A percentile compares a stretch with the other conserved stretches of the same genome.
Conservation (phyloP, 2,113 vertebrate genomes). For the Onychostoma macrolepis region DNA sequence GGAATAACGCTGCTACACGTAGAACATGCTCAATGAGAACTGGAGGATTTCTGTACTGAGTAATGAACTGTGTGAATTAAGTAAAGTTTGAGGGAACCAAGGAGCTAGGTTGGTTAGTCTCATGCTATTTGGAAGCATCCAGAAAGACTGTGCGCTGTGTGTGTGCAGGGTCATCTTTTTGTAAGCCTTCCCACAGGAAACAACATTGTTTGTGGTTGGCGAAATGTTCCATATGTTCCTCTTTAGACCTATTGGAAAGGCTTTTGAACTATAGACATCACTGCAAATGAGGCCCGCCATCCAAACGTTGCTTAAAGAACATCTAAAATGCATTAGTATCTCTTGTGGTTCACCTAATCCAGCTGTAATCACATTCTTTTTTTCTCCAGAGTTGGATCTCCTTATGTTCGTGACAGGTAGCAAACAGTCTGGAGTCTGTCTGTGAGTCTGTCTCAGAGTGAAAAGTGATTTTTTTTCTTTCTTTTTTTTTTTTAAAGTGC, state of each 20-base stretch:
- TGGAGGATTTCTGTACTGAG: conserved; percentile 70
- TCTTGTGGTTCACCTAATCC: conserved; percentile 40
- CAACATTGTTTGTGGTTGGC: conserved; percentile 46
- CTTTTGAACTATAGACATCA: conserved; percentile 5
- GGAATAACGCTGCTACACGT: conserved; percentile 75
- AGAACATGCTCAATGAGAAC: conserved; percentile 70
- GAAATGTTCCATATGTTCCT: conserved; percentile 41
- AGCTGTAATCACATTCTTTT: conserved; percentile 30
- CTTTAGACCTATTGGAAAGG: conserved; percentile 22
- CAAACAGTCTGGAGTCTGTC: conserved; percentile 45
- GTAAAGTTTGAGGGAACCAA: conserved; percentile 22
- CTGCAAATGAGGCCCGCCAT: conserved; percentile 23
- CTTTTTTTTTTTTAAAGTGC: conserved; percentile 28
- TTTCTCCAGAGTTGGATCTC: conserved; percentile 48
- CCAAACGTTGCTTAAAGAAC: neutral
- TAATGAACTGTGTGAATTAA: conserved; percentile 43
- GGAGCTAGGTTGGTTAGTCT: conserved; percentile 27
- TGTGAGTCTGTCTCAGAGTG: conserved; percentile 57
- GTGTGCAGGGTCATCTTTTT: conserved; percentile 46
- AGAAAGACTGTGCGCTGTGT: conserved; percentile 52
- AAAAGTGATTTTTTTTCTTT: conserved; percentile 32
- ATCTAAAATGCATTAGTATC: conserved; percentile 32
- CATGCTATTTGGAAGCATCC: conserved; percentile 44
- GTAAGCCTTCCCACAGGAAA: conserved; percentile 52
- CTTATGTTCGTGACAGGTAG: conserved; percentile 58